phyloP scores from a whole-genome alignment of 2,797 vertebrate species.

The Microctenopoma stevenorrisi region DNA sequence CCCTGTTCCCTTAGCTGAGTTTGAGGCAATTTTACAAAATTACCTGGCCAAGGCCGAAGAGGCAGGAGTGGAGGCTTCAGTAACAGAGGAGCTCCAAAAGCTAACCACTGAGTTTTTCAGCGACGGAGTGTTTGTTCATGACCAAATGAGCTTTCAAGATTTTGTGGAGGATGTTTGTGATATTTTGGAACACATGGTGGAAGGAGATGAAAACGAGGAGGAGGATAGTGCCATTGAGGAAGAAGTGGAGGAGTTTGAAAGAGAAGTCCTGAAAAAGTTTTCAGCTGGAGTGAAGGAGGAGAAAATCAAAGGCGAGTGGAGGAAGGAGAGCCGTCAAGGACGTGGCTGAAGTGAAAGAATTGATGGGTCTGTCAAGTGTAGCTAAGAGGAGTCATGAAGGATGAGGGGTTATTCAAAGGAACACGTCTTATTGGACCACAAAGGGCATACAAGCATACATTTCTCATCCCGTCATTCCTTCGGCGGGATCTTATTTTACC shows the following conservation, averaged over 20 bases:
- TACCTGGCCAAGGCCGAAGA: slow-evolving; percentile 82
- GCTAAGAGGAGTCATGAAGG: slow-evolving; percentile 18
- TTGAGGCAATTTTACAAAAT: slow-evolving; percentile 65
- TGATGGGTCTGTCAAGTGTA: slow-evolving; percentile 27
- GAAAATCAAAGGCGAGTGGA: slow-evolving; percentile 57
- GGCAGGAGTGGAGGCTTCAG: slow-evolving; percentile 55
- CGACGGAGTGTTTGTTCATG: slow-evolving; percentile 86
- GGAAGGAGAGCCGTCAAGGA: slow-evolving; percentile 67
- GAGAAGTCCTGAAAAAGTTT: slow-evolving; percentile 80
- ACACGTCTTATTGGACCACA: slow-evolving; percentile 54
- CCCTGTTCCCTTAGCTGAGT: slow-evolving; percentile 61
- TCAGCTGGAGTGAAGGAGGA: slow-evolving; percentile 49
- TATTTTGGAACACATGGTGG: slow-evolving; percentile 89
- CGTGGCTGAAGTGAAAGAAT: slow-evolving; percentile 50
- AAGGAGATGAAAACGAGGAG: slow-evolving; percentile 72
- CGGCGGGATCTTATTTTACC: slow-evolving; percentile 25
- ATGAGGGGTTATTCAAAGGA: slow-evolving; percentile 53
- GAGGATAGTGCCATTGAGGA: slow-evolving; percentile 68
- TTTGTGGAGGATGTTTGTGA: slow-evolving; percentile 90
- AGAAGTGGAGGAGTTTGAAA: slow-evolving; percentile 82
- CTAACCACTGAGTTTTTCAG: slow-evolving; percentile 83
- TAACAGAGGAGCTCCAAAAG: slow-evolving; percentile 67
- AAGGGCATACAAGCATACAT: slow-evolving; percentile 38
- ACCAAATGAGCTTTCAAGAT: slow-evolving; percentile 88
- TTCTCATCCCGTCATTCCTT: slow-evolving; percentile 29